Evolutionary conservation across 2,888 invertebrate genomes (phyloP), one percentile per base, ranked within the genome.

Genomic region (Lordiphosa andalusiaca): DNA sequence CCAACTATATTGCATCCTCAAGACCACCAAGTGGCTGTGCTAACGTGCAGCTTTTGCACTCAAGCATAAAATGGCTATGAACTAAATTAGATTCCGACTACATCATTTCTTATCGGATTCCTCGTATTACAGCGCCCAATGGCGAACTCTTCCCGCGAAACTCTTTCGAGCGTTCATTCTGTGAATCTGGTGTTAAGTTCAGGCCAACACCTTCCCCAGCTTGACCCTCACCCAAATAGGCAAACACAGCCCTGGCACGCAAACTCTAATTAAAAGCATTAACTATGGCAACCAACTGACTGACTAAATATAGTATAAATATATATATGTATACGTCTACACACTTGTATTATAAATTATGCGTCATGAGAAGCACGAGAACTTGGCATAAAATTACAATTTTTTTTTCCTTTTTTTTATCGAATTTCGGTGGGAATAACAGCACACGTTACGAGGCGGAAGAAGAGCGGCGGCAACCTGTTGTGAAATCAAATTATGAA

Each of bases 151-250:
- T 30, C 30, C 3, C 9, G 30, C 30, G 30, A 30, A 30, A 30
- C 30, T 30, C 30, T 30, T 30, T 10, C 30, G 9, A 41, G 21
- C n/a, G 12, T 23, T 19, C 6, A 41, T 10, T 41, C 41, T 41
- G 41, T 41, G 41, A 41, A 41, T 41, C 19, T 41, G 23, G 10
- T 23, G 23, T 53, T 30, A 10, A 9, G 42, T 42, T 56, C 23
- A 51, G 42, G 60, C 54, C 30, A 39, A 60, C 54, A 66, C 73
- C 78, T 77, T 74, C 75, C 72, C 74, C 59, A 62, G 54, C 35
- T 44, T 83, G 83, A 75, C 83, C 76, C 81, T 76, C 80, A 83
- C 76, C 83, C 64, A 83, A 76, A 83, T 80, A 53, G 67, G 23
- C 44, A 53, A 53, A 38, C 66, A 71, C 66, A 71, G 66, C 75